Conservation (phyloP, 2,797 vertebrate genomes). For the Clarias platycephalus region DNA sequence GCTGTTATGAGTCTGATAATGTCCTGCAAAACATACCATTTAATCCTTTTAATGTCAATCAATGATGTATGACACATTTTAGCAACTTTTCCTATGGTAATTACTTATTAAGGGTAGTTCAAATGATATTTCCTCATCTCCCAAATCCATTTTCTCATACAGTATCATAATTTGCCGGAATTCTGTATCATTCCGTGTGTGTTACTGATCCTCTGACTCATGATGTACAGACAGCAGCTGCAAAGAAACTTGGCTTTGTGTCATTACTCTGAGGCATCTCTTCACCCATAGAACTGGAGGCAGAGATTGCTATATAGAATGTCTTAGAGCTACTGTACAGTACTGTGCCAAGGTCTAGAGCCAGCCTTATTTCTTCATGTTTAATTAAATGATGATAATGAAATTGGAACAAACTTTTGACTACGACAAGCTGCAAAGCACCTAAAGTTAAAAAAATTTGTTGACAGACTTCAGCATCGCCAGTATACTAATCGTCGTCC, state of each 20-base stretch:
- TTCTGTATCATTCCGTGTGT: slow-evolving; percentile 22
- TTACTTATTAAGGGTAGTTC: background rate
- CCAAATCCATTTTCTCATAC: background rate
- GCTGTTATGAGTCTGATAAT: no score
- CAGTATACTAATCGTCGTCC: no score
- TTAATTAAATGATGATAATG: no score
- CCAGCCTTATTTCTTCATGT: no score
- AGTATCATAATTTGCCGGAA: background rate
- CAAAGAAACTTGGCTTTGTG: slow-evolving; percentile 25
- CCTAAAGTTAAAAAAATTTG: no score
- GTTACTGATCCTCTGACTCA: slow-evolving; percentile 25
- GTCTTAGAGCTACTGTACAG: background rate
- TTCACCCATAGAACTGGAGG: background rate
- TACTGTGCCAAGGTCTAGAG: no score
- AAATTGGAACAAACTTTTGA: no score
- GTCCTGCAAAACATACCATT: background rate
- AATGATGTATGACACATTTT: background rate
- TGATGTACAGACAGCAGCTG: slow-evolving; percentile 26
- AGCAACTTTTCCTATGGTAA: background rate
- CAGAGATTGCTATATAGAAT: background rate
- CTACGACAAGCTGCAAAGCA: no score
- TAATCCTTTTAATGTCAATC: background rate
- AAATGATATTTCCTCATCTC: background rate
- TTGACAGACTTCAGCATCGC: no score
- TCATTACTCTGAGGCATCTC: slow-evolving; percentile 11